Evolutionary conservation across 2,888 invertebrate species (phyloP).

Genomic region (Artemia sinica): DNA sequence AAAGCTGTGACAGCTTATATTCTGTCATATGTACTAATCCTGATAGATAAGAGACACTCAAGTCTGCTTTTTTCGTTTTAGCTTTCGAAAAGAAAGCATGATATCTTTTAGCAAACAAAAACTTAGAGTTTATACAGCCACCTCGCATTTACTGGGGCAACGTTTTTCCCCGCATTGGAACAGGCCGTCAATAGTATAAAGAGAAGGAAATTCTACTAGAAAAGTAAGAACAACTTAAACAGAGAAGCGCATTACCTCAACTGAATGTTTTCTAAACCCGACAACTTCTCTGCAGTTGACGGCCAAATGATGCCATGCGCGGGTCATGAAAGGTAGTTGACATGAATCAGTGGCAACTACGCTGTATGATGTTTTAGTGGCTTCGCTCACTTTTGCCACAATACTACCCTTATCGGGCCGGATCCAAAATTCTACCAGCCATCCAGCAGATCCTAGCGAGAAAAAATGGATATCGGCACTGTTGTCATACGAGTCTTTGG

Average conservation of each 20-base stretch:
- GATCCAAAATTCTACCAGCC: constrained; percentile 12
- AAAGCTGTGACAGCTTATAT: too few species aligned
- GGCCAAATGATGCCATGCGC: constrained; percentile 8
- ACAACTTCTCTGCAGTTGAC: constrained; percentile 5
- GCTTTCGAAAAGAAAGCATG: too few species aligned
- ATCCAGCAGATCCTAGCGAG: constrained; percentile 1
- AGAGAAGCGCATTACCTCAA: neutral
- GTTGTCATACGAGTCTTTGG: neutral
- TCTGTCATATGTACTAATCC: too few species aligned
- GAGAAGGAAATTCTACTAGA: too few species aligned
- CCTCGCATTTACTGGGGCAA: too few species aligned
- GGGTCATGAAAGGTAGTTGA: constrained; percentile 2
- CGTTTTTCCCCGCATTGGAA: too few species aligned
- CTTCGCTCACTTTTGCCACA: constrained; percentile 7
- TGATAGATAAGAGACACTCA: too few species aligned
- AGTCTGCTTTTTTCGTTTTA: too few species aligned
- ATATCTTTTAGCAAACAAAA: too few species aligned
- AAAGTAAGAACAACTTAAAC: neutral
- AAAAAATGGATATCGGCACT: constrained; percentile 13
- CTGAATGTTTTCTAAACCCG: constrained; percentile 6
- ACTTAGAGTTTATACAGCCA: too few species aligned
- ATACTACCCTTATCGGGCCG: neutral
- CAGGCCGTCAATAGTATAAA: too few species aligned
- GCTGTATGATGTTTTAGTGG: constrained; percentile 4
- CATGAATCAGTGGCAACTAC: constrained; percentile 5